A percentile compares a stretch with the other conserved stretches of the same genome.
phyloP scores from a whole-genome alignment of 2,888 invertebrate genomes.

The Drosophila anomelani region DNA sequence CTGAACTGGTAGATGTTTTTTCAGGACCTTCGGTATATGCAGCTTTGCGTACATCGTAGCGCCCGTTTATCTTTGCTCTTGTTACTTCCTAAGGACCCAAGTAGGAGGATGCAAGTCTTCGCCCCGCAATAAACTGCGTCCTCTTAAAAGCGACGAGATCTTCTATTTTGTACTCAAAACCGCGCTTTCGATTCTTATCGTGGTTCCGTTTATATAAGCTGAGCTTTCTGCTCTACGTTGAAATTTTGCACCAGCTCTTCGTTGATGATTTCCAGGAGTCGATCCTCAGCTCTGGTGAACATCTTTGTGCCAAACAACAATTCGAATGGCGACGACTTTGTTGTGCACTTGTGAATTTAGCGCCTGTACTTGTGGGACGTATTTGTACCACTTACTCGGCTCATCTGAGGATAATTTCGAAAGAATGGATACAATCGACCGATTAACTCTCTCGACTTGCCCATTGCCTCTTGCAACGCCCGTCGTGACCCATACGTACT shows the following conservation, averaged over 20 bases:
- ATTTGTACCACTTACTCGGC: not conserved
- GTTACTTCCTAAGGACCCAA: not conserved
- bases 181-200: not conserved
- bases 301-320: too few species aligned
- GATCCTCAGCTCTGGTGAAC: too few species aligned
- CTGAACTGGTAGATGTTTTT: not conserved
- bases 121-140: not conserved
- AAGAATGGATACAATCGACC: not conserved
- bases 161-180: not conserved
- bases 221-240: not conserved
- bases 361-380: not conserved
- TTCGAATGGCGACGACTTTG: too few species aligned
- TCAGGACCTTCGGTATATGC: not conserved
- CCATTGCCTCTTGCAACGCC: not conserved
- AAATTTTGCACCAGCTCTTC: not conserved
- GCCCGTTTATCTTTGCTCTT: not conserved
- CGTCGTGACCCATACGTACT: not conserved
- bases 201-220: not conserved
- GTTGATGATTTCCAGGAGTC: not conserved
- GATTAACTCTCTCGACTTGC: not conserved
- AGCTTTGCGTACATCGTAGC: not conserved
- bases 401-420: not conserved
- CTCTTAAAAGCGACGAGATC: not conserved
- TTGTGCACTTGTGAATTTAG: too few species aligned
- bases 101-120: too few species aligned